Evolutionary conservation across 2,888 invertebrate species (phyloP).

Genomic region (Peribatodes rhomboidaria): DNA sequence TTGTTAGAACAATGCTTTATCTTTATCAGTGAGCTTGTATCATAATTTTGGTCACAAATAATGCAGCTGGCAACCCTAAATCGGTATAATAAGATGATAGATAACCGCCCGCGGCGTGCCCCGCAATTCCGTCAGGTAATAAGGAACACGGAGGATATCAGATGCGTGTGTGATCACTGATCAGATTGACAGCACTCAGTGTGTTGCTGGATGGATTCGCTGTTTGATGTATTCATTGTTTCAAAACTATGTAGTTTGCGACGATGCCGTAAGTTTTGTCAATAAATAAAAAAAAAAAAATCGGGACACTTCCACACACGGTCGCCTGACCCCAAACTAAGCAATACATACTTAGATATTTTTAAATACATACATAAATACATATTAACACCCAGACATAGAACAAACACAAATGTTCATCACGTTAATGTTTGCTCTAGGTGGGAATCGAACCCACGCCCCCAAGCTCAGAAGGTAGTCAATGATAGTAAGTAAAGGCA

Average conservation of each 20-base stretch:
- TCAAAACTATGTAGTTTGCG: neutral
- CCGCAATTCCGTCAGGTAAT: slow-evolving; percentile 33
- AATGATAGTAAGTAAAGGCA: too few species aligned
- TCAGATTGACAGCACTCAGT: slow-evolving; percentile 31
- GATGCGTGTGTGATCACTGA: slow-evolving; percentile 33
- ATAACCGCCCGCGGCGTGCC: slow-evolving; percentile 34
- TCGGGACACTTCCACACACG: too few species aligned
- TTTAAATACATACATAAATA: too few species aligned
- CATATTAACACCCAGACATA: too few species aligned
- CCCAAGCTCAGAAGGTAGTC: too few species aligned
- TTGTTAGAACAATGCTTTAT: neutral
- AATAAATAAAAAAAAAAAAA: too few species aligned
- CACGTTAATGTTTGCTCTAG: too few species aligned
- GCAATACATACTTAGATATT: too few species aligned
- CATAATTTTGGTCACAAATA: slow-evolving; percentile 10
- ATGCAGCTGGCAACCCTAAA: slow-evolving; percentile 24
- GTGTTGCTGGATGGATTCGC: neutral
- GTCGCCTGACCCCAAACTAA: too few species aligned
- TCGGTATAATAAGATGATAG: slow-evolving; percentile 28
- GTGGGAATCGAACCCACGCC: too few species aligned
- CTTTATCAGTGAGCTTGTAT: neutral
- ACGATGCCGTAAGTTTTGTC: neutral
- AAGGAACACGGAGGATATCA: slow-evolving; percentile 22
- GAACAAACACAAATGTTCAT: too few species aligned
- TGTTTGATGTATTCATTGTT: neutral